Evolutionary conservation across 1,140 invertebrate species (phyloP).

Genomic region (Papilio xuthus): DNA sequence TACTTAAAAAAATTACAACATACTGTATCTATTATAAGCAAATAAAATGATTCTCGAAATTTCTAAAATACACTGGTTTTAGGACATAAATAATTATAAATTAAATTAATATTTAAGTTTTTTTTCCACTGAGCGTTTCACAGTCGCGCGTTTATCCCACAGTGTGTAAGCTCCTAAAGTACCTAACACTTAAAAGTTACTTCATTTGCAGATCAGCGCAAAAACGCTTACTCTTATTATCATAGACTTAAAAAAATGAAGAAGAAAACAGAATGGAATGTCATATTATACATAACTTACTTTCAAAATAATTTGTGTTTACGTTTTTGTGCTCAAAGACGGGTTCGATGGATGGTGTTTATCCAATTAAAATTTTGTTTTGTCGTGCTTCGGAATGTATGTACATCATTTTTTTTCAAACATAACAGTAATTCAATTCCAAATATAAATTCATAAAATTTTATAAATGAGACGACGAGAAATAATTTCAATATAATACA

Average conservation of each 20-base stretch:
- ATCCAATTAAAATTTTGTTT: too few species aligned
- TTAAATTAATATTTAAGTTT: neutral
- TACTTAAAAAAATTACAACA: slow-evolving; percentile 22
- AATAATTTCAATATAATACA: too few species aligned
- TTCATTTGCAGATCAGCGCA: slow-evolving; percentile 34
- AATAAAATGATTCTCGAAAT: slow-evolving; percentile 12
- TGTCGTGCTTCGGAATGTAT: too few species aligned
- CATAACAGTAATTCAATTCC: neutral
- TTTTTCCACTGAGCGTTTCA: slow-evolving; percentile 57
- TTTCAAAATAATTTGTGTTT: slow-evolving; percentile 16
- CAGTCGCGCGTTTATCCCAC: slow-evolving; percentile 67
- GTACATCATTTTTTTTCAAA: neutral
- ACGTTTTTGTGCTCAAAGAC: neutral
- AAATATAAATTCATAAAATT: too few species aligned
- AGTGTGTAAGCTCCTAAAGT: slow-evolving; percentile 45
- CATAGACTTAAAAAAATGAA: neutral
- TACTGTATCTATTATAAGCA: neutral
- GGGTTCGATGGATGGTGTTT: neutral
- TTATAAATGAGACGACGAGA: too few species aligned
- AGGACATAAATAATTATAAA: neutral
- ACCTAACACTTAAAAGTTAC: slow-evolving; percentile 14
- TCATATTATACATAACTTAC: neutral
- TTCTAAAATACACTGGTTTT: slow-evolving; percentile 20
- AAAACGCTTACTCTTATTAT: slow-evolving; percentile 27
- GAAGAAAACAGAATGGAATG: slow-evolving; percentile 20